Evolutionary conservation across 2,888 invertebrate genomes (phyloP).

Genomic region (Mamestra brassicae): DNA sequence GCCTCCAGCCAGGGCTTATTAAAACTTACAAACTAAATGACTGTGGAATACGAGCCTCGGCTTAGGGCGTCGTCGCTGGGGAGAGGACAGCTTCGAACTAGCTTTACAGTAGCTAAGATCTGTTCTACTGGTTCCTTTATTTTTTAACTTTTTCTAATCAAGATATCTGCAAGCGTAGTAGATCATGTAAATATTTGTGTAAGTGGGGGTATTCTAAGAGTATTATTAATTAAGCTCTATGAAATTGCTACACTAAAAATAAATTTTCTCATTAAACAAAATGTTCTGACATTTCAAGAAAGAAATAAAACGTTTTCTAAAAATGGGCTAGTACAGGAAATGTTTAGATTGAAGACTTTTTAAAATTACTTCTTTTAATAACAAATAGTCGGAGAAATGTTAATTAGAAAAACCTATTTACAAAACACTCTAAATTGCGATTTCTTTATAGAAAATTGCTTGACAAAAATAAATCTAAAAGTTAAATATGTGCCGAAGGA

Average conservation of each 20-base stretch:
- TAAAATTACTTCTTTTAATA: neutral
- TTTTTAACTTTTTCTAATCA: too few species aligned
- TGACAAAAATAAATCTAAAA: constrained; percentile 21
- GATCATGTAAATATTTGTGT: too few species aligned
- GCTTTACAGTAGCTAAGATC: too few species aligned
- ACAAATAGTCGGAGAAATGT: neutral
- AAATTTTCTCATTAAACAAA: neutral
- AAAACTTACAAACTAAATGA: too few species aligned
- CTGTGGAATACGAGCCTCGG: too few species aligned
- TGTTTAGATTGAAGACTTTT: neutral
- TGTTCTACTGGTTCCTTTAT: too few species aligned
- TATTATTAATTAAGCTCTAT: neutral
- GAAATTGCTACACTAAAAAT: neutral
- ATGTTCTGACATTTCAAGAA: neutral
- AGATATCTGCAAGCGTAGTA: too few species aligned
- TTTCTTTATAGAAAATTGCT: neutral
- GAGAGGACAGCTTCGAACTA: too few species aligned
- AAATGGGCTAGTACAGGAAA: neutral
- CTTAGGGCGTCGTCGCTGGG: too few species aligned
- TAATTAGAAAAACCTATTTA: neutral
- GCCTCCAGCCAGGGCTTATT: too few species aligned
- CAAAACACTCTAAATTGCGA: neutral
- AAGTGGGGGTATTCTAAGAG: neutral
- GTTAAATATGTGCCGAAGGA: constrained; percentile 24
- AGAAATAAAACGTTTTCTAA: neutral